Evolutionary conservation across 1,140 invertebrate species (phyloP), one percentile per base, ranked within the genome.

Genomic region (Phenacoccus solenopsis): DNA sequence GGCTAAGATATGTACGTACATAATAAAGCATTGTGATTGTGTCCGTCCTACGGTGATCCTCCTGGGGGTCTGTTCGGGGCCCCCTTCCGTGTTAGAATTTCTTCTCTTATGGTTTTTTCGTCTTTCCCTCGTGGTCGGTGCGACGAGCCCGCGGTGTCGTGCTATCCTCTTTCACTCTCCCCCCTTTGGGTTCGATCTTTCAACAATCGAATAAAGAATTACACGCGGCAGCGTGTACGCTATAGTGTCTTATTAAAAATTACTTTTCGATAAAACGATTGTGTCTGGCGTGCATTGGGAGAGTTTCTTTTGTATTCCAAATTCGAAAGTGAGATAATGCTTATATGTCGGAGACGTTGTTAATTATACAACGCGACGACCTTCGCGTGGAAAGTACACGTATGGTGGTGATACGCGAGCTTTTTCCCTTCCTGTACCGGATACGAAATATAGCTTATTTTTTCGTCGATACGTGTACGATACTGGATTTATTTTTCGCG

Each of bases 241-340:
- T 2, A 9, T 10, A 10, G 38, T 49, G 38, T 49, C 38, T 49
- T 49, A 64, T 64, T 64, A 64, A 64, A 64, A 64, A 64, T 64
- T 64, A 64, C 59, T 64, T 64, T 64, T 64, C 21, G 59, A 64
- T 64, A 64, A 64, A 64, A 64, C 59, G 10, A 64, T 64, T 32
- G 30, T 32, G 30, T 32, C 30, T 32, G 38, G 38, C 16, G 38
- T 49, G 38, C 38, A 49, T 10, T 49, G 13, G 5, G 38, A n/a
- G n/a, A 49, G 5, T 49, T 49, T 49, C 38, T 49, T 49, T 49
- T 49, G 38, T 49, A 49, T 16, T 49, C 2, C 5, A 5, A 49
- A 49, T 49, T 49, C n/a, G n/a, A n/a, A n/a, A n/a, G n/a, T n/a
- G n/a, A n/a, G n/a, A n/a, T n/a, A n/a, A n/a, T n/a, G n/a, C n/a